Evolutionary conservation across 2,797 vertebrate species (phyloP), one percentile per base, ranked within the genome.

Genomic region (Phoeniculus purpureus): DNA sequence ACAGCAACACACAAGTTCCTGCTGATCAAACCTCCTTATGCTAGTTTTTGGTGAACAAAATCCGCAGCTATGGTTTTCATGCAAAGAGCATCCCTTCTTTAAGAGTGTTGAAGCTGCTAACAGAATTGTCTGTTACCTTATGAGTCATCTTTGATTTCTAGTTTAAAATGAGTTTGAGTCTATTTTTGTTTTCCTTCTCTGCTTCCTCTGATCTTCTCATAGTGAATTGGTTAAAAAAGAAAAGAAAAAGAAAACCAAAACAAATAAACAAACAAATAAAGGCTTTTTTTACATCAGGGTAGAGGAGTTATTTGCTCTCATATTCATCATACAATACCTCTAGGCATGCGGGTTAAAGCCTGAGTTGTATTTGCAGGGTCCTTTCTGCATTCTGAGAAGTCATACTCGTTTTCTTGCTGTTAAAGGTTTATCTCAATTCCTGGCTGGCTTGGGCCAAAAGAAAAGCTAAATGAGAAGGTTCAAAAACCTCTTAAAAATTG

Each of bases 21-120:
- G 32, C 37, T 45, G 15, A 59, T 82, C 32, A 78, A 66, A 78
- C 13, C 6, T 80, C 52, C 23, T 72, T 32, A 62, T 62, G n/a
- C 31, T 90, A 84, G 45, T 80, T 95, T 91, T 88, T 86, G 51
- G 75, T 85, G 64, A 89, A 78, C 5, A 80, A 70, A 87, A 90
- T 48, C 58, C 37, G 47, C 19, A 80, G 51, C 32, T 77, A 74
- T 34, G 43, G 5, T 54, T 91, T 84, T 43, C 66, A 10, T 61
- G 32, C 13, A 88, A 90, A 81, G 50, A 16, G 51, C 58, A 90
- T 20, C 17, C 25, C 27, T 50, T 56, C 61, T 91, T 91, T 67
- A 72, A 67, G 89, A 90, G n/a, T 51, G 37, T 75, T 78, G 51
- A 89, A 87, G 72, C 48, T 59, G 54, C 31, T n/a, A 70, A 66